Conservation (phyloP, 2,113 vertebrate genomes). For the Cichladusa arquata region DNA sequence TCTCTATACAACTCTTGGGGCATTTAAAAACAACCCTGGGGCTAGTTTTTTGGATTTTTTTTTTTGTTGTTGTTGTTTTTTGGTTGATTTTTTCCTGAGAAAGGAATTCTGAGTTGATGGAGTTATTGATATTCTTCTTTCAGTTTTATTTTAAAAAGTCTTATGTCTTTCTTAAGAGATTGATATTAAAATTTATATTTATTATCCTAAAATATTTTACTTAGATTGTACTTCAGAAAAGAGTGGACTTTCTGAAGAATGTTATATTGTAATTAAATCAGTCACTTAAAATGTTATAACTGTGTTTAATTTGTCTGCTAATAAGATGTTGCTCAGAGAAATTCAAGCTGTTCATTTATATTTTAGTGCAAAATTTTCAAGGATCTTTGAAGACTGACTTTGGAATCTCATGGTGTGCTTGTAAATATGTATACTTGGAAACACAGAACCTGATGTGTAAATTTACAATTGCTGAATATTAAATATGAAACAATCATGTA, state of each 20-base stretch:
- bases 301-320: not conserved
- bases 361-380: not conserved
- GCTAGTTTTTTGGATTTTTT: not conserved
- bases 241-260: not conserved
- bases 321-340: not conserved
- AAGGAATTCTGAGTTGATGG: not conserved
- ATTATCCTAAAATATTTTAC: not conserved
- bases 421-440: not conserved
- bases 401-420: not conserved
- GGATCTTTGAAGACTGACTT: not conserved
- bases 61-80: too few species aligned
- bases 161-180: not conserved
- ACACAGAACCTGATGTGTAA: not conserved
- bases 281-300: not conserved
- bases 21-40: not conserved
- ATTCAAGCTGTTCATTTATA: not conserved
- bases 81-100: not conserved
- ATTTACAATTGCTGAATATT: not conserved
- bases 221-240: not conserved
- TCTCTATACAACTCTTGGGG: not conserved
- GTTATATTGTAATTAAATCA: not conserved
- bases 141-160: not conserved
- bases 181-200: not conserved
- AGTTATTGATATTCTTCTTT: not conserved
- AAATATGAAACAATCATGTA: not conserved